phyloP scores from a whole-genome alignment of 2,888 invertebrate species.

The Dyspetes luteomarginatus region DNA sequence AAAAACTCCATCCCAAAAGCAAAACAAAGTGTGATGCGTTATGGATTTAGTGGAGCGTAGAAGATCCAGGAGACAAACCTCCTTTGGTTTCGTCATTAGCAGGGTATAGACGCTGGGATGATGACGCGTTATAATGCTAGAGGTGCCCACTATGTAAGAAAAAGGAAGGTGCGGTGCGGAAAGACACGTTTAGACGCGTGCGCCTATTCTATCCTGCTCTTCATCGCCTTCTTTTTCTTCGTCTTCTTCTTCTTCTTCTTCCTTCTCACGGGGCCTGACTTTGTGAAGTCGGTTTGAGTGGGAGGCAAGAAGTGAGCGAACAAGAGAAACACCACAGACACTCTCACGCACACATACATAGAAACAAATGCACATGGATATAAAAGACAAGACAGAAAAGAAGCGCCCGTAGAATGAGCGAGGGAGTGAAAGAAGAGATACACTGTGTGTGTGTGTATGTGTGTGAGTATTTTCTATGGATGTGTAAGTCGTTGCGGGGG shows the following conservation, averaged over 20 bases:
- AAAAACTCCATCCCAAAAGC: slow-evolving; percentile 7
- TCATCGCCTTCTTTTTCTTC: slow-evolving; percentile 15
- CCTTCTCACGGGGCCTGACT: slow-evolving; percentile 47
- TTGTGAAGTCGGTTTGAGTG: slow-evolving; percentile 37
- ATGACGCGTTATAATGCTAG: slow-evolving; percentile 52
- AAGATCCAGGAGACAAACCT: slow-evolving; percentile 42
- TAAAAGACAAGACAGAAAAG: slow-evolving; percentile 23
- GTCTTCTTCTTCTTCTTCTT: slow-evolving; percentile 29
- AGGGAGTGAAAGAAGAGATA: slow-evolving; percentile 26
- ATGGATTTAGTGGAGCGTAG: slow-evolving; percentile 48
- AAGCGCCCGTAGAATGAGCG: slow-evolving; percentile 13
- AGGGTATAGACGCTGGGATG: slow-evolving; percentile 31
- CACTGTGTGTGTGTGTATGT: slow-evolving; percentile 36
- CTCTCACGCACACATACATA: slow-evolving; percentile 27
- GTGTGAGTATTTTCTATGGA: slow-evolving; percentile 62
- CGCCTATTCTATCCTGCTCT: slow-evolving; percentile 30
- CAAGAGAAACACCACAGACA: slow-evolving; percentile 41
- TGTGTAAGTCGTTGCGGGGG: slow-evolving; percentile 78
- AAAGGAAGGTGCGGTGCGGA: slow-evolving; percentile 56
- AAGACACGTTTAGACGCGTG: slow-evolving; percentile 51
- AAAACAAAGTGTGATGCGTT: slow-evolving; percentile 6
- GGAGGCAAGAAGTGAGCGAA: slow-evolving; percentile 53
- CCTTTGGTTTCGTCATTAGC: slow-evolving; percentile 35
- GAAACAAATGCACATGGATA: neutral
- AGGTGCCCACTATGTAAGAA: too few species aligned